Conservation (phyloP, 1,140 invertebrate genomes). For the Adelges cooleyi region DNA sequence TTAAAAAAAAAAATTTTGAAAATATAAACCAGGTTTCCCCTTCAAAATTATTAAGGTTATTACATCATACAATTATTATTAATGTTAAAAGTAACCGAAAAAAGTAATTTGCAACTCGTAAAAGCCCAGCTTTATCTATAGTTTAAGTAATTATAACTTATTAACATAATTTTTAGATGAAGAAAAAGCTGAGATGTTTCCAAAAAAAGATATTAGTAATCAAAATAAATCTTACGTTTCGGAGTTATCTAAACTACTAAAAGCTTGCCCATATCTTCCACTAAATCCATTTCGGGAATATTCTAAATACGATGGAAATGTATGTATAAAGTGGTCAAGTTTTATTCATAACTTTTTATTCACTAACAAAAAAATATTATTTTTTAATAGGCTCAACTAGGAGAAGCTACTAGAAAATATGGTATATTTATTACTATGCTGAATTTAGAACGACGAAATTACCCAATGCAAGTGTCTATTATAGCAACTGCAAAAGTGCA, state of each 20-base stretch:
- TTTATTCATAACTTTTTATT: conserved; percentile 15
- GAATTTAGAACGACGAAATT: conserved; percentile 61
- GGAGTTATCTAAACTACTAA: conserved; percentile 56
- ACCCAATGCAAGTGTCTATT: conserved; percentile 71
- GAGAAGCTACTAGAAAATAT: conserved; percentile 61
- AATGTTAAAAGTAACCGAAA: no score
- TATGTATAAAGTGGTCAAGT: conserved; percentile 38
- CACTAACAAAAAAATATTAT: conserved; percentile 5
- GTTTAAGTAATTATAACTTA: no score
- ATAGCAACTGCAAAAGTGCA: conserved; percentile 71
- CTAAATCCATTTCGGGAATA: conserved; percentile 79
- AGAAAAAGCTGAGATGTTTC: conserved; percentile 58
- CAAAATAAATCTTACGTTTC: conserved; percentile 44
- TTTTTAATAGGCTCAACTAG: conserved; percentile 50
- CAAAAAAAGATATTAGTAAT: conserved; percentile 41
- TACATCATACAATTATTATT: no score
- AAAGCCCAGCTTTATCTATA: no score
- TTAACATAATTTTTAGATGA: conserved; percentile 40
- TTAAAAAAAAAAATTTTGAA: no score
- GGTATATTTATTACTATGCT: conserved; percentile 81
- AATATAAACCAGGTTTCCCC: no score
- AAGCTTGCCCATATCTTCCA: conserved; percentile 58
- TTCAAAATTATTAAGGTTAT: no score
- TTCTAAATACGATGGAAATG: conserved; percentile 82
- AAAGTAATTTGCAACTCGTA: no score